These are phyloP conservation scores for Coccyzus lansbergi DNA, from an alignment of 2,797 vertebrate species.

Conservation along the genomic window DNA sequence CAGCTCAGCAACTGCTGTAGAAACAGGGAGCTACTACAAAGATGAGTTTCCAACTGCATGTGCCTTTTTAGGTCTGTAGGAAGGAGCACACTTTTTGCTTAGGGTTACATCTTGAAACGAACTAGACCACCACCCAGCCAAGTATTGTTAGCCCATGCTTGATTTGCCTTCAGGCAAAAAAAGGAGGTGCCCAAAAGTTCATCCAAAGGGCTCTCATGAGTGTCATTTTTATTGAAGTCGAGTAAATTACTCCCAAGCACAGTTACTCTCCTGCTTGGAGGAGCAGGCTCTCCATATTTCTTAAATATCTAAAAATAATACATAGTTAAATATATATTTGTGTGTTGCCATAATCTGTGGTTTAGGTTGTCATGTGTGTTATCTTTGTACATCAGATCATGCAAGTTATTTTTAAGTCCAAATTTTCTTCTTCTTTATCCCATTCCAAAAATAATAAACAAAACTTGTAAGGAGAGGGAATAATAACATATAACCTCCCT, in stretches of 20 bases:
- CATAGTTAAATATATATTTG: background rate
- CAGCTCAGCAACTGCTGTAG: background rate
- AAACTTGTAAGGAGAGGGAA: background rate
- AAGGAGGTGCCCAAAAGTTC: background rate
- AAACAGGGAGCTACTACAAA: background rate
- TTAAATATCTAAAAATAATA: constrained; percentile 24
- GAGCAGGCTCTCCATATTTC: background rate
- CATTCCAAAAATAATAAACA: constrained; percentile 56
- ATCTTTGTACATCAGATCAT: constrained; percentile 35
- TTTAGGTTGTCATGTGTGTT: constrained; percentile 24
- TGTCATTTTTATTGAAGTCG: background rate
- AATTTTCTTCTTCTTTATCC: constrained; percentile 51
- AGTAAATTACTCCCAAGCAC: background rate
- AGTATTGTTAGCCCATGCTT: background rate
- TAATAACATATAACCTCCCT: constrained; percentile 19
- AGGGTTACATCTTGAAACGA: background rate
- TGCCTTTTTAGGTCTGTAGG: background rate
- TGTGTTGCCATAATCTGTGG: background rate
- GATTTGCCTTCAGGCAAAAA: background rate
- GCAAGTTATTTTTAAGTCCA: constrained; percentile 37
- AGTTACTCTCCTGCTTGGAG: background rate
- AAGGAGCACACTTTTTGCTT: background rate
- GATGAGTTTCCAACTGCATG: rapidly evolving
- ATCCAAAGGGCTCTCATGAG: background rate
- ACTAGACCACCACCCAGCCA: background rate